Conservation (phyloP, 2,797 vertebrate species). For the Poecilia picta region DNA sequence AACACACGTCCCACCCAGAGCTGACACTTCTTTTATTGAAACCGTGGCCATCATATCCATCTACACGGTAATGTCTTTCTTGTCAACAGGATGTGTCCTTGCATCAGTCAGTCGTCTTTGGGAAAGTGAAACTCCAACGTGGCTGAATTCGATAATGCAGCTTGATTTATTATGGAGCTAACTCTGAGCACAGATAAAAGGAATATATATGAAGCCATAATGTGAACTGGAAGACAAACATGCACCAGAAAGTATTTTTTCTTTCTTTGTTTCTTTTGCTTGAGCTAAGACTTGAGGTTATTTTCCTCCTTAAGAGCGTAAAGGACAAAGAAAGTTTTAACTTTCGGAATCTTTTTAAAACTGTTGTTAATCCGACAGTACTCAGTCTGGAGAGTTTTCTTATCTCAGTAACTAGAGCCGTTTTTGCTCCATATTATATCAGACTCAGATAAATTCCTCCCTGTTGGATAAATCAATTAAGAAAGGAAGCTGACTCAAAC, state of each 20-base stretch:
- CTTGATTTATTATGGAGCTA: slow-evolving; percentile 48
- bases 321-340: slow-evolving; percentile 16
- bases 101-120: slow-evolving; percentile 45
- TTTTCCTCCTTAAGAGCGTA: neutral
- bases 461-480: neutral
- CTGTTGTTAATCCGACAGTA: neutral
- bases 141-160: slow-evolving; percentile 11
- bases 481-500: neutral
- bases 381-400: slow-evolving; percentile 1
- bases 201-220: slow-evolving; percentile 34
- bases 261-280: neutral
- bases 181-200: slow-evolving; percentile 34
- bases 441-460: neutral
- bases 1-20: slow-evolving; percentile 26
- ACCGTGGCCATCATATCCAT: slow-evolving; percentile 24
- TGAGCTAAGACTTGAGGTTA: slow-evolving; percentile 3
- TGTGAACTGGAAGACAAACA: neutral
- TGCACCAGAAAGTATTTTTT: neutral
- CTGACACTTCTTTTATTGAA: slow-evolving; percentile 29
- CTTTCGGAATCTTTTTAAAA: slow-evolving; percentile 12
- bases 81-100: slow-evolving; percentile 57
- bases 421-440: neutral
- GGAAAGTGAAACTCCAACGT: slow-evolving; percentile 6
- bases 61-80: slow-evolving; percentile 31
- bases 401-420: neutral